phyloP scores from a whole-genome alignment of 2,888 invertebrate species.

The Charanyca ferruginea region DNA sequence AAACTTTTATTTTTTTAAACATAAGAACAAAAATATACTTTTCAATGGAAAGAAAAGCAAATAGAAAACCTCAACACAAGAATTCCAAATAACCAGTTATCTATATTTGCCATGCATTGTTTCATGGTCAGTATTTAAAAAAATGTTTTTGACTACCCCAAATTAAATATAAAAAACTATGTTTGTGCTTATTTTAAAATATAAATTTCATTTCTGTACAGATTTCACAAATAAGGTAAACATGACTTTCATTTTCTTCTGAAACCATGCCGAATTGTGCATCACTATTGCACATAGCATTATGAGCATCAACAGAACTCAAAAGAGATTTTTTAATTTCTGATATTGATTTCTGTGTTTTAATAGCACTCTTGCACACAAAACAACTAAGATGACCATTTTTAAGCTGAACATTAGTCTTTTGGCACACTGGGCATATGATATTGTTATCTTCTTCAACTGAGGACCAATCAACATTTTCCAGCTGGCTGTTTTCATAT shows the following conservation, averaged over 20 bases:
- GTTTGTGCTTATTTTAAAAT: slow-evolving; percentile 25
- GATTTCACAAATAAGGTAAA: slow-evolving; percentile 82
- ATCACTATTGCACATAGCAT: slow-evolving; percentile 71
- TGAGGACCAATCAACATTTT: slow-evolving; percentile 82
- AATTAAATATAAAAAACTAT: background rate
- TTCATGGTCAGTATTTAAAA: background rate
- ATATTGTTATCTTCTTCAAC: slow-evolving; percentile 81
- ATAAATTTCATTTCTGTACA: slow-evolving; percentile 81
- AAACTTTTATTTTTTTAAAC: background rate
- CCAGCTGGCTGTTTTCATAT: slow-evolving; percentile 83
- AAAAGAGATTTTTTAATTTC: slow-evolving; percentile 77
- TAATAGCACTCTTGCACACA: slow-evolving; percentile 79
- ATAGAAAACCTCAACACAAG: slow-evolving; percentile 8
- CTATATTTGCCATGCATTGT: background rate
- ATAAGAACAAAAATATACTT: background rate
- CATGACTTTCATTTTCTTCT: slow-evolving; percentile 79
- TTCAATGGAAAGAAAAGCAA: slow-evolving; percentile 14
- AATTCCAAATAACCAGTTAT: background rate
- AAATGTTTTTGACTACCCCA: background rate
- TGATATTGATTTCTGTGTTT: slow-evolving; percentile 71
- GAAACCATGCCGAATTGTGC: slow-evolving; percentile 78
- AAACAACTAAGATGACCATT: slow-evolving; percentile 73
- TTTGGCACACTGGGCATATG: slow-evolving; percentile 90
- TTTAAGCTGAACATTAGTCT: slow-evolving; percentile 74
- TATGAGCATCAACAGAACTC: slow-evolving; percentile 78